Base-by-base conservation (phyloP, 2,113 vertebrate genomes). In the Larimichthys crocea region DNA sequence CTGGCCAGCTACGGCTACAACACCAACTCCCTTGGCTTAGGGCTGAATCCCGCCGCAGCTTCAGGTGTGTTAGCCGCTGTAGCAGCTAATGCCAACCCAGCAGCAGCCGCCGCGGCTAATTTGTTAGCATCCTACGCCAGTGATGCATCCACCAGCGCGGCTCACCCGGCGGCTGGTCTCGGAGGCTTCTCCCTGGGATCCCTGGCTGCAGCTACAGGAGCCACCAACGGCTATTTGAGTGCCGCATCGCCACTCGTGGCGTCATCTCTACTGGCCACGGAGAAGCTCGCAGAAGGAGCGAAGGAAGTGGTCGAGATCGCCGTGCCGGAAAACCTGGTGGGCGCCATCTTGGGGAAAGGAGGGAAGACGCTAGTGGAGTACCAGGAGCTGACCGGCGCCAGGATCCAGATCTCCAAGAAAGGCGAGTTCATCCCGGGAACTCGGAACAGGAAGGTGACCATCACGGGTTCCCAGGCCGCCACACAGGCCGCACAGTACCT, bases 331-430 rank as follows among this genome's bases (percentile, higher is more conserved):
- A 98, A 97, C 94, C 95, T 98, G 87, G 97, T 98, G 76, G 97
- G 97, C 63, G 97, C 97, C 93, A 98, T 98, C 91, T 87, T 98
- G 94, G 97, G 97, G 66, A 98, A 98, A 85, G 97, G 97, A 76
- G 97, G 97, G 82, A 98, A 98, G 94, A 98, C 97, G 86, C 91
- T 98, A 94, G 97, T 98, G 93, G 97, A 98, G 93, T 98, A 98
- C 94, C 97, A 98, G 95, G 97, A 98, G 95, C 94, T 98, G 93
- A 98, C 97, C 3, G 97, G 97, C 31, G 97, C 97, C 86, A 93
- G 97, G 85, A 98, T 98, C 92, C 97, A 98, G 94, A 98, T 98
- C 95, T 98, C 97, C 85, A 98, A 98, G 95, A 98, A 98, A 87
- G 97, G 97, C 76, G 97, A 98, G 93, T 98, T 98, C 93, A 96